Conservation (phyloP, 2,888 invertebrate species). For the Xanthostigma xanthostigma region DNA sequence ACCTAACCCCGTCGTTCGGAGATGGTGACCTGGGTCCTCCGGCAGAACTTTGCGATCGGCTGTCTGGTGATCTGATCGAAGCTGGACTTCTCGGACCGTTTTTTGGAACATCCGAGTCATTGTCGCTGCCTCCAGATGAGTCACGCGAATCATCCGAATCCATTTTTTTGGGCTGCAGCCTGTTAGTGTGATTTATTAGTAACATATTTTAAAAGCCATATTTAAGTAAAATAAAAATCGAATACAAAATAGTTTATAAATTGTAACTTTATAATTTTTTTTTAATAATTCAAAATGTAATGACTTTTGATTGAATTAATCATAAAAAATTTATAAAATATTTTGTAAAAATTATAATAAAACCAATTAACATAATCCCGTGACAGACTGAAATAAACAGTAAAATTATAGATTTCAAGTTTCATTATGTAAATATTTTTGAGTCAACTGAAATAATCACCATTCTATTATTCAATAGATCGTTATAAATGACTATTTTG, state of each 20-base stretch:
- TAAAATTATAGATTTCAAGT: too few relatives aligned
- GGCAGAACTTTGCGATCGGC: background rate
- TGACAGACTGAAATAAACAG: too few relatives aligned
- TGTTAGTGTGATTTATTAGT: too few relatives aligned
- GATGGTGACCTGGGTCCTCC: slow-evolving; percentile 6
- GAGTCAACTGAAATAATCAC: too few relatives aligned
- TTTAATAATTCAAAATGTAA: background rate
- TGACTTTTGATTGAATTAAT: background rate
- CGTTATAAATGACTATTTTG: too few relatives aligned
- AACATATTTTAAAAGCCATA: too few relatives aligned
- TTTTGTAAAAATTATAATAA: background rate
- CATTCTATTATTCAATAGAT: too few relatives aligned
- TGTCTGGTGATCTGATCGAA: slow-evolving; percentile 6
- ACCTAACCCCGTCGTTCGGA: background rate
- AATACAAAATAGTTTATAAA: background rate
- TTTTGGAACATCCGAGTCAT: slow-evolving; percentile 17
- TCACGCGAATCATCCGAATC: slow-evolving; percentile 46
- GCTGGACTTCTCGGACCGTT: slow-evolving; percentile 14
- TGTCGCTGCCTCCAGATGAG: slow-evolving; percentile 27
- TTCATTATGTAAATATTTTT: too few relatives aligned
- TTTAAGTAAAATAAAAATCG: background rate
- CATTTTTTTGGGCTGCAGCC: slow-evolving; percentile 22
- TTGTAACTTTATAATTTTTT: background rate
- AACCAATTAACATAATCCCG: too few relatives aligned
- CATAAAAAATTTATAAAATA: background rate